Percentiles rank a stretch among this genome's conserved stretches.
phyloP scores from a whole-genome alignment of 2,888 invertebrate species.

The Plagodis pulveraria region DNA sequence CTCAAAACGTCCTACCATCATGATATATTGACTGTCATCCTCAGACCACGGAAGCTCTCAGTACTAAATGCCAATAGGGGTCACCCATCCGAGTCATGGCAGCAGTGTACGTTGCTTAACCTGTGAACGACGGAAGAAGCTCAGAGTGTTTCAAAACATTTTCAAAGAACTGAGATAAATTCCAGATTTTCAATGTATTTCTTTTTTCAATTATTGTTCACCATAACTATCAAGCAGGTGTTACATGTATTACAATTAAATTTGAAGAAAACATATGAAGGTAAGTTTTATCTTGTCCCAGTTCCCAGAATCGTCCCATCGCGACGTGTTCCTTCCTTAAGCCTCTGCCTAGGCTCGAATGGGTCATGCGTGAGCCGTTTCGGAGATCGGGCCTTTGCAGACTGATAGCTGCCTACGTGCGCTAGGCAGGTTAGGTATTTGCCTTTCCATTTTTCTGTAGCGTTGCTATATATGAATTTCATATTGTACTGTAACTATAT shows the following conservation, averaged over 20 bases:
- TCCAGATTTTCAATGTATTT: too few species aligned
- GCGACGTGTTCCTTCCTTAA: constrained; percentile 49
- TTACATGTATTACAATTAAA: not conserved
- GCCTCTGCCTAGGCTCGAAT: constrained; percentile 50
- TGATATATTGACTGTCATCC: too few species aligned
- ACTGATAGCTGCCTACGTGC: constrained; percentile 40
- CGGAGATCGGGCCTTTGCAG: constrained; percentile 52
- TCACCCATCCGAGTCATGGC: too few species aligned
- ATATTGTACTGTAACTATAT: too few species aligned
- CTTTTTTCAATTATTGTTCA: too few species aligned
- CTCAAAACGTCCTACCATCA: too few species aligned
- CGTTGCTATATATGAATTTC: not conserved
- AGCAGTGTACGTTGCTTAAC: too few species aligned
- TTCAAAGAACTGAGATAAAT: too few species aligned
- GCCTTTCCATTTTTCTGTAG: constrained; percentile 21
- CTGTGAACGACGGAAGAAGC: too few species aligned
- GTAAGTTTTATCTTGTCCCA: constrained; percentile 34
- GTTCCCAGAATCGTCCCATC: constrained; percentile 49
- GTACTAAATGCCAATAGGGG: too few species aligned
- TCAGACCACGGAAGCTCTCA: too few species aligned
- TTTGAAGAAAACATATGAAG: constrained; percentile 20
- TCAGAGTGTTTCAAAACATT: too few species aligned
- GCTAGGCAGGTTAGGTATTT: constrained; percentile 27
- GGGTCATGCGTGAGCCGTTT: constrained; percentile 58
- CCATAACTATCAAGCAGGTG: not conserved